A percentile compares a stretch with the other conserved stretches of the same genome.
phyloP scores from a whole-genome alignment of 2,113 vertebrate species.

The Oreochromis tanganicae region DNA sequence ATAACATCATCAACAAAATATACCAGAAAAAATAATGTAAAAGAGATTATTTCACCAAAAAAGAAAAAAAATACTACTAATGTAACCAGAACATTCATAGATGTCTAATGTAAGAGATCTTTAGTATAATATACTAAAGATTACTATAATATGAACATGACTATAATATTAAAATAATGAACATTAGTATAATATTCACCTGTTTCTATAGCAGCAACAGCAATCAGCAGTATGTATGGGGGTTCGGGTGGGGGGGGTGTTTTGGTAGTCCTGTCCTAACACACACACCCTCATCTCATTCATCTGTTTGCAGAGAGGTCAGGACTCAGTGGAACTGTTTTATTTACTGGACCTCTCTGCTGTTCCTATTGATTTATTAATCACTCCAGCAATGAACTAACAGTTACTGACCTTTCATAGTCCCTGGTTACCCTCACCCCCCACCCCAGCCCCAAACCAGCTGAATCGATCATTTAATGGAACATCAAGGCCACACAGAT shows the following conservation, averaged over 20 bases:
- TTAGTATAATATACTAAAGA: background rate
- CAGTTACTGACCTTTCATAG: slow-evolving; percentile 91
- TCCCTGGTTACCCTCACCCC: slow-evolving; percentile 73
- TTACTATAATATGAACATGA: background rate
- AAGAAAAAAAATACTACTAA: background rate
- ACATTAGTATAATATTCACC: background rate
- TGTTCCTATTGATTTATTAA: slow-evolving; percentile 92
- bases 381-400: slow-evolving; percentile 96
- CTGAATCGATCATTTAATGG: slow-evolving; percentile 95
- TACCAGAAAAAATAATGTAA: background rate
- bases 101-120: background rate
- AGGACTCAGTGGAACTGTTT: slow-evolving; percentile 10
- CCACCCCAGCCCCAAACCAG: background rate
- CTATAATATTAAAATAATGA: background rate
- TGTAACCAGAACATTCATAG: background rate
- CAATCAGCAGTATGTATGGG: background rate
- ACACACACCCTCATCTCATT: background rate
- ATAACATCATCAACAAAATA: background rate
- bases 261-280: background rate
- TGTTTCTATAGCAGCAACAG: background rate
- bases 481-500: slow-evolving; percentile 87
- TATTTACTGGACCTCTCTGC: slow-evolving; percentile 52
- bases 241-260: background rate
- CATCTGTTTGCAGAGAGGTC: background rate
- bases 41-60: background rate